A percentile compares a stretch with the other conserved stretches of the same genome.
Evolutionary conservation across 1,140 invertebrate genomes (phyloP).

Genomic region (Macrosteles quadrilineatus): DNA sequence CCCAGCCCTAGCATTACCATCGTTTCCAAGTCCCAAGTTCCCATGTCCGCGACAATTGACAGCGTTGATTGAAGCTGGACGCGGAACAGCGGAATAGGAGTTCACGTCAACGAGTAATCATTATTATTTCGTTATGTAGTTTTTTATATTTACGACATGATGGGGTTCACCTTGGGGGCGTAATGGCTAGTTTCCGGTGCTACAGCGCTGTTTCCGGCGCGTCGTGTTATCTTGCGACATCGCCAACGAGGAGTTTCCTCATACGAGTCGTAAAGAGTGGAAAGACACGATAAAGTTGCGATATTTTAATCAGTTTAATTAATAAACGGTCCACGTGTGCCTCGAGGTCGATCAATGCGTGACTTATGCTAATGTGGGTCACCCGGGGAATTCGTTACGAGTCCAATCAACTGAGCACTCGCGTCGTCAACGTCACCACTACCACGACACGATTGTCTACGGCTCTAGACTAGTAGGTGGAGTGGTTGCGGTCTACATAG

Average conservation of each 20-base stretch:
- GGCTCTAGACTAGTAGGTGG: no score
- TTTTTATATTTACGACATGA: slow-evolving; percentile 18
- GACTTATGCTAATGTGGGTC: slow-evolving; percentile 15
- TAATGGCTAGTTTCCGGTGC: slow-evolving; percentile 11
- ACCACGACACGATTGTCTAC: no score
- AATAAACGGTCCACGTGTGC: neutral
- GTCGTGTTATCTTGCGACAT: slow-evolving; percentile 19
- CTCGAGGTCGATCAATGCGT: slow-evolving; percentile 9
- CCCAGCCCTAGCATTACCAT: no score
- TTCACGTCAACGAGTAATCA: slow-evolving; percentile 1
- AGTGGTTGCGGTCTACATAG: no score
- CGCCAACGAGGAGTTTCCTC: neutral
- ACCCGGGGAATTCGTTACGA: neutral
- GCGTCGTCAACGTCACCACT: no score
- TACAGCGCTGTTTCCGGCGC: slow-evolving; percentile 13
- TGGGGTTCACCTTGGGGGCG: slow-evolving; percentile 19
- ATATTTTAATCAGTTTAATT: slow-evolving; percentile 3
- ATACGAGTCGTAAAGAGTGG: no score
- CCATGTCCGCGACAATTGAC: no score
- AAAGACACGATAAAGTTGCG: no score
- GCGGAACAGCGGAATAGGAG: no score
- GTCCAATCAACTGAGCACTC: no score
- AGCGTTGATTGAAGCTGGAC: no score
- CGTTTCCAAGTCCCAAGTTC: no score
- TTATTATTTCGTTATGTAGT: slow-evolving; percentile 23